A percentile compares a stretch with the other conserved stretches of the same genome.
These are phyloP conservation scores for Eudyptes chrysolophus DNA, from an alignment of 2,113 vertebrate species.

Conservation along the genomic window DNA sequence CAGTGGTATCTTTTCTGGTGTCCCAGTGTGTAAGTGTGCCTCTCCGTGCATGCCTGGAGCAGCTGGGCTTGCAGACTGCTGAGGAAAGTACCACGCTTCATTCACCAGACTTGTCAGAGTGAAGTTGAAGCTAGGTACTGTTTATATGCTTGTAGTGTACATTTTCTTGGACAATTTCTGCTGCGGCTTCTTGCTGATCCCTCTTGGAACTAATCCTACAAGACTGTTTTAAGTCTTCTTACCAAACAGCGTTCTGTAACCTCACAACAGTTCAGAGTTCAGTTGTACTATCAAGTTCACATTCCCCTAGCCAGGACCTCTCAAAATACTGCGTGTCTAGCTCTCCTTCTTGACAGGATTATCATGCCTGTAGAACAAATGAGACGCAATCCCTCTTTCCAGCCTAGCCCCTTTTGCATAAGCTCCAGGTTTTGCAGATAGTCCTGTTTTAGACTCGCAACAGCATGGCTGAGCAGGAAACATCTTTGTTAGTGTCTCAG, in stretches of 20 bases:
- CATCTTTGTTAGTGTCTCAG: background rate
- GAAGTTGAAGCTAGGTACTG: background rate
- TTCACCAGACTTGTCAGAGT: background rate
- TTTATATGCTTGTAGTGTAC: fast-evolving
- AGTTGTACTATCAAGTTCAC: background rate
- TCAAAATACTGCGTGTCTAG: background rate
- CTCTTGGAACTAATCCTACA: background rate
- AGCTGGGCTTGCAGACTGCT: background rate
- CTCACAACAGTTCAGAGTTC: background rate
- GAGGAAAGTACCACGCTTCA: background rate
- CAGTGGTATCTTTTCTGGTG: background rate
- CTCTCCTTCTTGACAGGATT: background rate
- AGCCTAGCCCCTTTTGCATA: background rate
- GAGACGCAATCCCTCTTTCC: background rate
- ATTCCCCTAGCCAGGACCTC: background rate
- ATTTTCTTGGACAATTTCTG: background rate
- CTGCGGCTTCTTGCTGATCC: background rate
- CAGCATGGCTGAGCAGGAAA: background rate
- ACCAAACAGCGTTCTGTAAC: background rate
- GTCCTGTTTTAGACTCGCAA: background rate
- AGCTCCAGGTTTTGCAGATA: background rate
- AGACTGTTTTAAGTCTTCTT: background rate
- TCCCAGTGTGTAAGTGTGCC: background rate
- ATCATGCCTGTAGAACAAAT: background rate
- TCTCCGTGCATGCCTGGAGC: background rate